These are phyloP conservation scores for Holacanthella duospinosa DNA, from an alignment of 2,888 invertebrate species.

Conservation along the genomic window DNA sequence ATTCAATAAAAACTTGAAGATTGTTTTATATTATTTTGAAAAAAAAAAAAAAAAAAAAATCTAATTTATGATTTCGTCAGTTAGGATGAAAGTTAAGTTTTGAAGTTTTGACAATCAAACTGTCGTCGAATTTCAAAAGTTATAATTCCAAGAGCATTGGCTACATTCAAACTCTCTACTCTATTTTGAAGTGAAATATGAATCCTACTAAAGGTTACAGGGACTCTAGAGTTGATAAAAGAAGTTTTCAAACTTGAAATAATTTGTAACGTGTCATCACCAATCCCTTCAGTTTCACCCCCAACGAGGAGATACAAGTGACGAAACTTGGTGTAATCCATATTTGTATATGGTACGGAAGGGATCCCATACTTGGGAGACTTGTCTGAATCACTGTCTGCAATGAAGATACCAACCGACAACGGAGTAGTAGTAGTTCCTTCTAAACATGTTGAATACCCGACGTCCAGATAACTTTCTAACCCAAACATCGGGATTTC, in stretches of 20 bases:
- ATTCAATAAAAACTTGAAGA: neutral
- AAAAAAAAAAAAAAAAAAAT: no score
- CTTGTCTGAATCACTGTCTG: conserved; percentile 17
- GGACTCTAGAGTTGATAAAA: conserved; percentile 41
- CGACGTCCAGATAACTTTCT: conserved; percentile 44
- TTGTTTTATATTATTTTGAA: neutral
- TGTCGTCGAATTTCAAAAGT: conserved; percentile 72
- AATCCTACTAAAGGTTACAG: conserved; percentile 53
- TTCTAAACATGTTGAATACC: conserved; percentile 42
- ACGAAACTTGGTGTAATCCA: conserved; percentile 48
- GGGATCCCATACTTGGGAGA: conserved; percentile 44
- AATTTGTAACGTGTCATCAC: conserved; percentile 55
- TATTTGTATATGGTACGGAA: conserved; percentile 53
- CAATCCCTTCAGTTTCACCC: conserved; percentile 82
- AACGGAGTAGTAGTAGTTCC: neutral
- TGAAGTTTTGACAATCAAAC: conserved; percentile 34
- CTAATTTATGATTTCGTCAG: no score
- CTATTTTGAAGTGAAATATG: conserved; percentile 66
- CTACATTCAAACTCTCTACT: conserved; percentile 75
- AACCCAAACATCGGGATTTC: conserved; percentile 58
- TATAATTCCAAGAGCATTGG: conserved; percentile 70
- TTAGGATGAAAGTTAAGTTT: no score
- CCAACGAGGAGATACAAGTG: conserved; percentile 65
- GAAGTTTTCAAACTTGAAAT: conserved; percentile 9
- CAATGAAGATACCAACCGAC: conserved; percentile 22